Conservation (phyloP, 1,140 invertebrate genomes). For the Monochamus saltuarius region DNA sequence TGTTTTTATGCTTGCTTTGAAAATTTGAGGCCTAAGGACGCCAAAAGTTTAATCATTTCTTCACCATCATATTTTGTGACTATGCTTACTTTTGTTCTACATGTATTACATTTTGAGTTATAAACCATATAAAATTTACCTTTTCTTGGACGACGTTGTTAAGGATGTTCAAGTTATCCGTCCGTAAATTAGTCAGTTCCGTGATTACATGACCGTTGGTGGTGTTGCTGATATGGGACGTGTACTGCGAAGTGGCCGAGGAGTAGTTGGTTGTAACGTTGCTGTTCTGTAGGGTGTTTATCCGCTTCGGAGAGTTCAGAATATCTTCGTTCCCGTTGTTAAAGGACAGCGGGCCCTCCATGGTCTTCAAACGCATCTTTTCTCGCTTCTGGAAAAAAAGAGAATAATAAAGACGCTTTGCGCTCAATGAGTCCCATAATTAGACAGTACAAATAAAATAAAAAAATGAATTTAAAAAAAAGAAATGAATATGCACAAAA, state of each 20-base stretch:
- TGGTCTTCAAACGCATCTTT: slow-evolving; percentile 47
- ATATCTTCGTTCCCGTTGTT: slow-evolving; percentile 47
- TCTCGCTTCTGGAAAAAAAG: slow-evolving; percentile 35
- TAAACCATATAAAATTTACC: not conserved
- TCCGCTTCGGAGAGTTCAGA: slow-evolving; percentile 48
- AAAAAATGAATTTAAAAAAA: too few species aligned
- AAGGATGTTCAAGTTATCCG: slow-evolving; percentile 26
- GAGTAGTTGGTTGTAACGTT: slow-evolving; percentile 33
- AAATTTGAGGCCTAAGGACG: too few species aligned
- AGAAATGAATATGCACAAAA: too few species aligned
- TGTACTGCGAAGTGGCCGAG: not conserved
- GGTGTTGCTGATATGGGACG: slow-evolving; percentile 23
- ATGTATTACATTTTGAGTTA: too few species aligned
- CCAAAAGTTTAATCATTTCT: too few species aligned
- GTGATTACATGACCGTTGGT: slow-evolving; percentile 24
- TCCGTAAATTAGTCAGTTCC: slow-evolving; percentile 20
- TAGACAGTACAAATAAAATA: too few species aligned
- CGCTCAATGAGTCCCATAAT: too few species aligned
- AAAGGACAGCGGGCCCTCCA: slow-evolving; percentile 44
- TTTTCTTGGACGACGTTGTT: slow-evolving; percentile 38
- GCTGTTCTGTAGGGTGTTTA: slow-evolving; percentile 49
- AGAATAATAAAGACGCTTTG: too few species aligned
- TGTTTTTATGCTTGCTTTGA: too few species aligned
- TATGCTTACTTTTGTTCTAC: too few species aligned
- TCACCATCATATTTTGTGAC: too few species aligned